These are phyloP conservation scores for Microhierax caerulescens DNA, from an alignment of 2,797 vertebrate genomes.

Conservation along the genomic window DNA sequence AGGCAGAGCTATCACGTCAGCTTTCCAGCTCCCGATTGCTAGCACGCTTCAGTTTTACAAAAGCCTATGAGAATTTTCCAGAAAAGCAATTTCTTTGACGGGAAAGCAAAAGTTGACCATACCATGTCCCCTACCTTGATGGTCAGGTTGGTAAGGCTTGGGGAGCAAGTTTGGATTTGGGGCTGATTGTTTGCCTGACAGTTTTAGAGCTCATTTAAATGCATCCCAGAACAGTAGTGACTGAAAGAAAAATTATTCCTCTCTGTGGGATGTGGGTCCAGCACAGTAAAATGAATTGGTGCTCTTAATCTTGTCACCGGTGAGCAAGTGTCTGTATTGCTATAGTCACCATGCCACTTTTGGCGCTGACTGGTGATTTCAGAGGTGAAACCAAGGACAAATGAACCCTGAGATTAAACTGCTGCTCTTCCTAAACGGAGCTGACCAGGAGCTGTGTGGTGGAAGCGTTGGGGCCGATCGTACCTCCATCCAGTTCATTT, in stretches of 20 bases:
- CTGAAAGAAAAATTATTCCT: not conserved
- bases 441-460: not conserved
- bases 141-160: not conserved
- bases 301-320: not conserved
- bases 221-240: not conserved
- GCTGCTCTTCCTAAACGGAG: not conserved
- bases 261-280: not conserved
- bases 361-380: not conserved
- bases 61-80: not conserved
- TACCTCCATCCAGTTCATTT: not conserved
- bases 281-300: not conserved
- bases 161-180: not conserved
- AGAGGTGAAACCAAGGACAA: not conserved
- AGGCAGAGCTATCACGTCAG: not conserved
- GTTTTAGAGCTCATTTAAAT: conserved; percentile 24
- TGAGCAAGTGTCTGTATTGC: not conserved
- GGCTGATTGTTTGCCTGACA: not conserved
- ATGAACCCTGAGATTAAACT: not conserved
- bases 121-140: not conserved
- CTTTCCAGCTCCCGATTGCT: not conserved
- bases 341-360: not conserved
- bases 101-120: not conserved
- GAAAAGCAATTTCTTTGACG: not conserved
- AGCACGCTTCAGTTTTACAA: not conserved
- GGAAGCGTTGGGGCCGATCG: not conserved